Evolutionary conservation across 37 sponge, comb jelly and placozoan species (phyloP).

Genomic region (Corticium candelabrum): DNA sequence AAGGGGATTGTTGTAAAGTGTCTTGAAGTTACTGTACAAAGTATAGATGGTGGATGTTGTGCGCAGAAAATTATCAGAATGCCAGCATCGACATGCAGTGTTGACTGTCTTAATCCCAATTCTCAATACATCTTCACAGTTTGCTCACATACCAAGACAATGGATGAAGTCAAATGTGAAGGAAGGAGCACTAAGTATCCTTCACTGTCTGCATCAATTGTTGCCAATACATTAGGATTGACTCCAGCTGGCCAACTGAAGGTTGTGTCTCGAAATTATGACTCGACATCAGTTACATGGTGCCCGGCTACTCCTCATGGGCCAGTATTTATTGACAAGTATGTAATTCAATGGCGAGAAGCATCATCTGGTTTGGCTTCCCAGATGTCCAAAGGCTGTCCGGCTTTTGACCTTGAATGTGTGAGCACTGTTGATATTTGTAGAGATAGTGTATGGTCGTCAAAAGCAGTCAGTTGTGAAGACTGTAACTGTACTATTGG

Average conservation of each 20-base stretch:
- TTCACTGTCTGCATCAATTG: neutral
- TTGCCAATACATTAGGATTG: neutral
- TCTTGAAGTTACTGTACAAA: neutral
- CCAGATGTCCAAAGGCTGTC: no score
- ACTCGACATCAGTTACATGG: neutral
- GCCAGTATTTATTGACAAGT: neutral
- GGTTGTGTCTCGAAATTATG: neutral
- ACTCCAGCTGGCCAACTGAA: neutral
- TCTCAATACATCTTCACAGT: no score
- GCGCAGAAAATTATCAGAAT: neutral
- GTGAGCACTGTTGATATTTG: neutral
- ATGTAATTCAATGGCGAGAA: neutral
- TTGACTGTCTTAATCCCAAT: no score
- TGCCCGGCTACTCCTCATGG: neutral
- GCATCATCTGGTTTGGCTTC: neutral
- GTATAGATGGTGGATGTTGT: neutral
- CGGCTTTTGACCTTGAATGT: neutral
- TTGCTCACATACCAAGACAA: neutral
- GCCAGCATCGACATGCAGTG: neutral
- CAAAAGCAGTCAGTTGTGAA: neutral
- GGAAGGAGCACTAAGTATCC: neutral
- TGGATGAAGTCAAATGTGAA: no score
- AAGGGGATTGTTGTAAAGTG: neutral
- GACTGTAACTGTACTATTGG: neutral
- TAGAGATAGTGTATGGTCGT: neutral